phyloP scores from a whole-genome alignment of 2,888 invertebrate genomes.

The Ophion ellenae region DNA sequence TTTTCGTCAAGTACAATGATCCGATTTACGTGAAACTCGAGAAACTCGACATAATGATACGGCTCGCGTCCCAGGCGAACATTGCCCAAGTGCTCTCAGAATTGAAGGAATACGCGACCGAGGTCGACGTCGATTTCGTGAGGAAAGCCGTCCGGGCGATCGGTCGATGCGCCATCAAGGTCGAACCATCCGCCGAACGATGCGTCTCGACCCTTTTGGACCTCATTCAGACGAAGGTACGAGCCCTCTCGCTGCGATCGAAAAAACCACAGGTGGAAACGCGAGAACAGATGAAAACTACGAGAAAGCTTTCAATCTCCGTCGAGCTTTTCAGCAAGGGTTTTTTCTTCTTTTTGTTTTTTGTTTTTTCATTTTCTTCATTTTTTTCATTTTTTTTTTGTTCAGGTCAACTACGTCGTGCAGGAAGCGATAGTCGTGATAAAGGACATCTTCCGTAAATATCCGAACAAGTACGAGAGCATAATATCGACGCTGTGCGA shows the following conservation, averaged over 20 bases:
- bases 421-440: slow-evolving; percentile 99
- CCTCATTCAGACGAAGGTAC: slow-evolving; percentile 98
- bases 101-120: slow-evolving; percentile 99
- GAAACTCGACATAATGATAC: slow-evolving; percentile 99
- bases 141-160: slow-evolving; percentile 99
- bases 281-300: background rate
- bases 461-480: slow-evolving; percentile 99
- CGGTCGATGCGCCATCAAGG: slow-evolving; percentile 99
- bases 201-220: slow-evolving; percentile 99
- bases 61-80: slow-evolving; percentile 98
- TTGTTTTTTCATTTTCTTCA: slow-evolving; percentile 1
- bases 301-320: background rate
- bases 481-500: slow-evolving; percentile 99
- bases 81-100: slow-evolving; percentile 99
- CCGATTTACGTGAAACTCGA: slow-evolving; percentile 99
- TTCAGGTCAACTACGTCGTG: slow-evolving; percentile 96
- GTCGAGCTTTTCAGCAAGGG: too few relatives aligned
- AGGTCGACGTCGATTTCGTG: slow-evolving; percentile 99
- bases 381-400: slow-evolving; percentile 31
- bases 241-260: background rate
- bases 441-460: slow-evolving; percentile 98
- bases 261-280: too few relatives aligned
- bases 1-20: slow-evolving; percentile 99
- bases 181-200: slow-evolving; percentile 98
- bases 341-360: background rate